Base-by-base conservation (phyloP, 2,797 vertebrate genomes). In the Botia kubotai region DNA sequence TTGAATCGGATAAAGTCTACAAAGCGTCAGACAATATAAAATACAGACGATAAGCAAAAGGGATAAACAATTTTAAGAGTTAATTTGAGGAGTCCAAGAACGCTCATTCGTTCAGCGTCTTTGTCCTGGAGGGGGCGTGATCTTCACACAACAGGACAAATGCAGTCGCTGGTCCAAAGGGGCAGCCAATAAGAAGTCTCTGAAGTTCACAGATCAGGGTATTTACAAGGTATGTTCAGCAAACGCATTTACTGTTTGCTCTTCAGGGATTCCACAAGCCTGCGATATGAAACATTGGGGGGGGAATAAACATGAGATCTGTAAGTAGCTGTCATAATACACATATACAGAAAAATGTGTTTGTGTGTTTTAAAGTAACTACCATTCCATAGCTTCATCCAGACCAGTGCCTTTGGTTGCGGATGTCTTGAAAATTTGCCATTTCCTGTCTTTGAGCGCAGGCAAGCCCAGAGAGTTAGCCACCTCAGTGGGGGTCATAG, bases 371-470 rank as follows among this genome's bases (percentile, higher is more conserved):
- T 36, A 58, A 7, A 62, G 53, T 0, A 71, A 14, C 88, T 90
- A 97, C 98, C 98, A 99, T 85, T 99, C 98, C 98, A 99, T 99
- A 17, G 96, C 98, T 72, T 98, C 97, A 4, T 99, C 96, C 71
- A 99, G 95, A 76, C 98, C 98, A 0, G 94, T 95, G 91, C 97
- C 97, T 90, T 99, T 99, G 76, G 95, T 96, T 81, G 98, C 98
- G 0, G 97, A 99, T 0, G 98, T 99, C 92, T 97, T 99, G 91
- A 99, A 99, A 87, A 99, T 99, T 90, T 99, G 98, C 98, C 98
- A 99, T 84, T 98, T 99, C 46, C 97, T 94, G 91, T 99, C 97
- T 89, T 99, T 99, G 83, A 99, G 89, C 26, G 96, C 97, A 0
- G 98, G 95, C 66, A 99, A 93, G 21, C 98, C 98, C 1, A 99